Evolutionary conservation across 2,888 invertebrate genomes (phyloP).

Genomic region (Heliconius aoede): DNA sequence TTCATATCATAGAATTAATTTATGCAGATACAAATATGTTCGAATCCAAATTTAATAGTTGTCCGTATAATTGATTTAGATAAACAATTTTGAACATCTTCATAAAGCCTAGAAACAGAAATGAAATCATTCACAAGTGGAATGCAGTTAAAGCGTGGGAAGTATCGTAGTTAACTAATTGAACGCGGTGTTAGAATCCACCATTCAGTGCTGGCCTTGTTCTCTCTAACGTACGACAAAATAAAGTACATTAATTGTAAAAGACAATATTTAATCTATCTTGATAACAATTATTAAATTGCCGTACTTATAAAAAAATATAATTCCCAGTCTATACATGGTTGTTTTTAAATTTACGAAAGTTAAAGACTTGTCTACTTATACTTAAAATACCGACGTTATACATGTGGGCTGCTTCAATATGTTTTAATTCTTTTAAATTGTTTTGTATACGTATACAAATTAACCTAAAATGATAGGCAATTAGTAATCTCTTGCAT

Average conservation of each 20-base stretch:
- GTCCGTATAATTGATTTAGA: background rate
- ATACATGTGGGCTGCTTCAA: background rate
- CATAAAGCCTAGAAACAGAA: slow-evolving; percentile 43
- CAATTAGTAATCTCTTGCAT: too few relatives aligned
- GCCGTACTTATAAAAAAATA: background rate
- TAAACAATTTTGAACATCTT: slow-evolving; percentile 3
- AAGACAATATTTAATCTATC: slow-evolving; percentile 39
- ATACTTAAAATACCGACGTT: background rate
- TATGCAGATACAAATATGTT: background rate
- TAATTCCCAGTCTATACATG: background rate
- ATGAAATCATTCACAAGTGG: slow-evolving; percentile 52
- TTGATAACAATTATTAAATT: slow-evolving; percentile 15
- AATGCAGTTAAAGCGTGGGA: slow-evolving; percentile 69
- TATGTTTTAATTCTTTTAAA: background rate
- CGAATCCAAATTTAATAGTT: background rate
- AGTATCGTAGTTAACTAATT: slow-evolving; percentile 74
- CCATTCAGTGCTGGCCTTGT: slow-evolving; percentile 59
- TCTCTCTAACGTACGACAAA: slow-evolving; percentile 60
- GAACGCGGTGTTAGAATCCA: slow-evolving; percentile 61
- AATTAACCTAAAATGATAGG: too few relatives aligned
- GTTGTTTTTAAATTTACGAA: too few relatives aligned
- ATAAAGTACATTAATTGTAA: too few relatives aligned
- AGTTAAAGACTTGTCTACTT: background rate
- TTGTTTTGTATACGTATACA: background rate
- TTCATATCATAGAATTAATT: background rate